Conservation (phyloP, 2,888 invertebrate species). For the Epistrophe grossulariae region DNA sequence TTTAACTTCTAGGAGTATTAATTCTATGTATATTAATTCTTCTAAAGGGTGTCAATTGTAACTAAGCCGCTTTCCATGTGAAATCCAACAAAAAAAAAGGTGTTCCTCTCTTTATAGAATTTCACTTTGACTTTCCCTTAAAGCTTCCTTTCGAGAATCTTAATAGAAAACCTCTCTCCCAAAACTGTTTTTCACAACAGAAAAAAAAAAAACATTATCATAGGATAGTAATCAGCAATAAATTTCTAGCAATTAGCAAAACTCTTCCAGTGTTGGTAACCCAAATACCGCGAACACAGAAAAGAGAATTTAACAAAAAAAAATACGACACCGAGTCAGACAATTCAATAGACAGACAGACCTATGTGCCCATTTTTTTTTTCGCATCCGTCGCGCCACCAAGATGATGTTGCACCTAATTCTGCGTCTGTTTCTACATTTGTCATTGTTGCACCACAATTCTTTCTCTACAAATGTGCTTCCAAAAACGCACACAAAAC, state of each 20-base stretch:
- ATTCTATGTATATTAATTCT: background rate
- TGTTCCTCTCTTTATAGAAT: background rate
- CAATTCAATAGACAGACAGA: constrained; percentile 35
- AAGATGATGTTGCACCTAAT: constrained; percentile 58
- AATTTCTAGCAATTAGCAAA: constrained; percentile 67
- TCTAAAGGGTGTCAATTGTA: background rate
- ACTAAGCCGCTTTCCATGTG: background rate
- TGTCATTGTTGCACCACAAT: constrained; percentile 53
- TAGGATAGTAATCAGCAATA: constrained; percentile 64
- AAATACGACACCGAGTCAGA: constrained; percentile 28
- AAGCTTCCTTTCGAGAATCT: constrained; percentile 9
- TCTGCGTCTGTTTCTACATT: constrained; percentile 48
- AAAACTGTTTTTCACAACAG: background rate
- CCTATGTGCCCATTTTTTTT: constrained; percentile 53
- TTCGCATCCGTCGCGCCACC: constrained; percentile 32
- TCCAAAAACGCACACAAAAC: constrained; percentile 51
- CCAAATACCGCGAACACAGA: constrained; percentile 45
- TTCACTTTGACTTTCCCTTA: constrained; percentile 56
- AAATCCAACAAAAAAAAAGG: background rate
- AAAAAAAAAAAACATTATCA: background rate
- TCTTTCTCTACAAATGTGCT: constrained; percentile 27
- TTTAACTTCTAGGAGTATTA: no score
- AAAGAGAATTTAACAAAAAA: background rate
- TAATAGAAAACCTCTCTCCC: background rate
- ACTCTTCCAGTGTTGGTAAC: constrained; percentile 48